Base-by-base conservation (phyloP, 2,888 invertebrate genomes). In the Nyleta sp. region DNA sequence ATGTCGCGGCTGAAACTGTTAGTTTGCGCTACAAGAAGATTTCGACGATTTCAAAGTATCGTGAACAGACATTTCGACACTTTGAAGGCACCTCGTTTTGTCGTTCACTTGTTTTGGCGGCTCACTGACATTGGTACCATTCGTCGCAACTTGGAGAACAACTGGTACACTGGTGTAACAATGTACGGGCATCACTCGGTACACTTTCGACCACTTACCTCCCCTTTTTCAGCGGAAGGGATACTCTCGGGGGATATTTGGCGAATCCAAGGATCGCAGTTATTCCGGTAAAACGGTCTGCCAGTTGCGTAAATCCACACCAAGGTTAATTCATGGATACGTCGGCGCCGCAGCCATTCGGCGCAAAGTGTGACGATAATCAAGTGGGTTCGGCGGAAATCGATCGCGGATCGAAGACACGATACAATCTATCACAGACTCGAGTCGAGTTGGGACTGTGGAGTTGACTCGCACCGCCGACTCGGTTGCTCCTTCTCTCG, bases 401-500 rank as follows among this genome's bases (percentile, higher is more conserved):
- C 83, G 83, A 83, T 84, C 76, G 74, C 74, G 78, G 83, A 85
- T 87, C 87, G 86, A 84, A 86, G 59, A 64, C 80, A 81, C 84
- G 87, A 87, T 87, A 86, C 86, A 86, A 89, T 89, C 90, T 90
- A 87, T 87, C 89, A 86, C 87, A 86, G 88, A 82, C 89, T 85
- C 88, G 88, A 85, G 90, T 87, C 87, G 87, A 88, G 87, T 89
- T 87, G 86, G 89, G 87, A 90, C 90, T 89, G 89, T 88, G 88
- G 57, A 65, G 87, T 84, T 74, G 84, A 86, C 79, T 80, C 80
- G 78, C 79, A 65, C 75, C 74, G 81, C 82, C 81, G 80, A 77
- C 71, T 79, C 75, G 80, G 73, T 75, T 72, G 60, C 80, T 81
- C 83, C 72, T 78, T 74, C 84, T 82, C 82, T 82, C 79, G 76